Evolutionary conservation across 2,888 invertebrate species (phyloP), one percentile per base, ranked within the genome.

Genomic region (Choristoneura rosaceana): DNA sequence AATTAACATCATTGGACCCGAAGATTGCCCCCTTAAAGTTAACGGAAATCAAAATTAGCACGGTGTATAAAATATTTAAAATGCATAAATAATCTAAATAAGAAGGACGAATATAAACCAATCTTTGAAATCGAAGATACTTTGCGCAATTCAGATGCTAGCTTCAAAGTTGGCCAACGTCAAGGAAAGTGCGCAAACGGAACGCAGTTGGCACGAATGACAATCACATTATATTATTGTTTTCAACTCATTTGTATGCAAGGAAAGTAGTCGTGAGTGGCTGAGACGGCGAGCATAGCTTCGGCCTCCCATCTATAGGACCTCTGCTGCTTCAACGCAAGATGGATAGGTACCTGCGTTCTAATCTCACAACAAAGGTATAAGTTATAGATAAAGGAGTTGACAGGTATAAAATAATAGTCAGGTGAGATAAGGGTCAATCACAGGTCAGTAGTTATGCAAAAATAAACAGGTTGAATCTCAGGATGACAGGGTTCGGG

Each of bases 161-260:
- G 69, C 5, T 71, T 71, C 62, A 70, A 62, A 74, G 63, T 62
- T 71, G 62, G 71, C 68, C 66, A 70, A 62, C 73, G 45, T 68
- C 59, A 75, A 79, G 83, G 84, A 85, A 85, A 84, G 82, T 66
- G 75, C 76, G 75, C 76, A 58, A 62, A 41, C 61, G 47, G 61
- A 60, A 38, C 47, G 25, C 62, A 71, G 62, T 70, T 74, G 73
- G 62, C 55, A 62, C 69, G 76, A 76, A 81, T 82, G 74, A 74
- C 81, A 83, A 79, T 82, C 79, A 81, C 84, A 82, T 78, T 64
- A 70, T 73, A 65, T 77, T 78, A 82, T 85, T 87, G 87, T 87
- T 81, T 80, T 78, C 76, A 55, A 70, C 76, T 82, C 78, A 88
- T 89, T 88, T 79, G 87, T 87, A 89, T 89, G 87, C 89, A 81